Evolutionary conservation across 2,888 invertebrate species (phyloP).

Genomic region (Oscheius myriophilus): DNA sequence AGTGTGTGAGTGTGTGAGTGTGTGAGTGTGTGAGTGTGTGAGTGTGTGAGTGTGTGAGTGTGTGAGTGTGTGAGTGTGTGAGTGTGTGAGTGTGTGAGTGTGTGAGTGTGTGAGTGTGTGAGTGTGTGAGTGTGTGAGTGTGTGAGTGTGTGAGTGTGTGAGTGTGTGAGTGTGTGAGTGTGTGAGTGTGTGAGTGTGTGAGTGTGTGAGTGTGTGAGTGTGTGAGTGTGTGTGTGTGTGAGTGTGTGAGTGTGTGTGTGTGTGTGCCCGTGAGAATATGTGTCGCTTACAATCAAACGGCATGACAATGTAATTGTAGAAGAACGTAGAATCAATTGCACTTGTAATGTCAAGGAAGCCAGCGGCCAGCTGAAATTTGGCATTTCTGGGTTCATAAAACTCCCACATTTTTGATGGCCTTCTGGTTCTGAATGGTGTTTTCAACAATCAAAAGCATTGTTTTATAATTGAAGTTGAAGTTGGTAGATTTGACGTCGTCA

Average conservation of each 20-base stretch:
- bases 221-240: no score
- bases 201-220: background rate
- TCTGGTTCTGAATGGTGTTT: constrained; percentile 38
- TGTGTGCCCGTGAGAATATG: no score
- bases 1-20: no score
- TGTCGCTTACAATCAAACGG: constrained; percentile 44
- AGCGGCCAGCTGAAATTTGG: constrained; percentile 26
- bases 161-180: no score
- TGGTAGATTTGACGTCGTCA: constrained; percentile 21
- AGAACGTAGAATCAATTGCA: constrained; percentile 40
- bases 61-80: no score
- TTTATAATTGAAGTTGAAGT: constrained; percentile 42
- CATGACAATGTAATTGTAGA: constrained; percentile 49
- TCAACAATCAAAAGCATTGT: constrained; percentile 50
- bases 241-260: no score
- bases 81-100: no score
- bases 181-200: background rate
- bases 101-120: background rate
- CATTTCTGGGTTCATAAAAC: background rate
- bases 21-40: background rate
- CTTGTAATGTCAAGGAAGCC: constrained; percentile 36
- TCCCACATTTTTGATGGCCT: constrained; percentile 25
- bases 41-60: background rate
- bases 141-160: no score
- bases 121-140: background rate